Evolutionary conservation across 2,888 invertebrate species (phyloP).

Genomic region (Flexamia atlantica): DNA sequence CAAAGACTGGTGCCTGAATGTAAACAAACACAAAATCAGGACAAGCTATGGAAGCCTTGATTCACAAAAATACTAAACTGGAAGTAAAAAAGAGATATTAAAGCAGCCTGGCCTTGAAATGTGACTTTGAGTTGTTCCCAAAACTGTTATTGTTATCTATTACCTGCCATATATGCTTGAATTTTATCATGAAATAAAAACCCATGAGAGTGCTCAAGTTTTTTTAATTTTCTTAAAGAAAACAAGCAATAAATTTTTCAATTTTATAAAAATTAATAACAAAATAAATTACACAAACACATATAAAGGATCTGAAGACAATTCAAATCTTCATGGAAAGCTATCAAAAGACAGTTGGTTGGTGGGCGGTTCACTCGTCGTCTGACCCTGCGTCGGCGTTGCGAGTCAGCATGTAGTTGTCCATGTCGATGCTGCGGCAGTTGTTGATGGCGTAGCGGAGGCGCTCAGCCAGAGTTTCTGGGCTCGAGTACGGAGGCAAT

Average conservation of each 20-base stretch:
- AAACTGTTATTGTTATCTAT: too few relatives aligned
- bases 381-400: conserved; percentile 77
- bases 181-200: too few relatives aligned
- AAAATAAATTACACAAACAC: conserved; percentile 29
- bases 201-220: too few relatives aligned
- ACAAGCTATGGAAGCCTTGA: too few relatives aligned
- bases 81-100: too few relatives aligned
- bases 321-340: not conserved
- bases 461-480: conserved; percentile 80
- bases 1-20: too few relatives aligned
- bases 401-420: conserved; percentile 82
- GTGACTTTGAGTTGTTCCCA: too few relatives aligned
- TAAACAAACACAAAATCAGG: too few relatives aligned
- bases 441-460: conserved; percentile 82
- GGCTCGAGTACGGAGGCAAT: conserved; percentile 79
- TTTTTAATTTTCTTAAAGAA: not conserved
- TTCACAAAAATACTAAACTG: too few relatives aligned
- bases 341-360: conserved; percentile 1
- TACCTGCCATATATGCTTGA: too few relatives aligned
- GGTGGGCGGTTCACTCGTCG: conserved; percentile 72
- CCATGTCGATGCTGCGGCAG: conserved; percentile 83
- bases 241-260: conserved; percentile 21
- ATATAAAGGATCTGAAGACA: not conserved
- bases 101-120: too few relatives aligned
- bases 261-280: conserved; percentile 37